These are phyloP conservation scores for Lithophane leautieri DNA, from an alignment of 2,888 invertebrate species.

Conservation along the genomic window DNA sequence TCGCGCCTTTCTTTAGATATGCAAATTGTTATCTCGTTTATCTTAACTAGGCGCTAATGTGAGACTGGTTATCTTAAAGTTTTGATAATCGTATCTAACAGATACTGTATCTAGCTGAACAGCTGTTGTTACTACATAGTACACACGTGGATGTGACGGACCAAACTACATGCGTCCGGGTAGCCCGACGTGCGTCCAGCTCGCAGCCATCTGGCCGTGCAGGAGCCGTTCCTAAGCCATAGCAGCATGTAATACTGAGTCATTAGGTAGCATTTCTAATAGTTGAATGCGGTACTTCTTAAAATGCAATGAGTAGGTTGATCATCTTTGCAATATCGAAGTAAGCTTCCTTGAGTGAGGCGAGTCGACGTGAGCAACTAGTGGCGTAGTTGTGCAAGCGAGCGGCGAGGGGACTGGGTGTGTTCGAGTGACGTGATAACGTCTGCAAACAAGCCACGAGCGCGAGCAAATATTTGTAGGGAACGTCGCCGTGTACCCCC, in stretches of 20 bases:
- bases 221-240: not conserved
- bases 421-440: conserved; percentile 82
- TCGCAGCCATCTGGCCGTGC: not conserved
- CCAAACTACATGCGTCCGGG: conserved; percentile 18
- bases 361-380: not conserved
- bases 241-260: not conserved
- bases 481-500: conserved; percentile 70
- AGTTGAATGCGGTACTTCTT: not conserved
- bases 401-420: conserved; percentile 68
- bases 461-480: conserved; percentile 83
- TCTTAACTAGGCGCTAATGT: conserved; percentile 89
- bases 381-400: conserved; percentile 58
- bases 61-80: conserved; percentile 86
- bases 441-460: conserved; percentile 79
- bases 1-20: conserved; percentile 84
- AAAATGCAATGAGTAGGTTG: not conserved
- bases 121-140: conserved; percentile 69
- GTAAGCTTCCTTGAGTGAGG: conserved; percentile 1
- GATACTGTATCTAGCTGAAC: conserved; percentile 83
- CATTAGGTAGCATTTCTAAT: not conserved
- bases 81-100: conserved; percentile 87
- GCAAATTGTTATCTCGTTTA: conserved; percentile 89
- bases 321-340: conserved; percentile 17
- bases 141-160: conserved; percentile 39
- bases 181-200: not conserved